Conservation (phyloP, 2,113 vertebrate genomes). For the Crotophaga sulcirostris region DNA sequence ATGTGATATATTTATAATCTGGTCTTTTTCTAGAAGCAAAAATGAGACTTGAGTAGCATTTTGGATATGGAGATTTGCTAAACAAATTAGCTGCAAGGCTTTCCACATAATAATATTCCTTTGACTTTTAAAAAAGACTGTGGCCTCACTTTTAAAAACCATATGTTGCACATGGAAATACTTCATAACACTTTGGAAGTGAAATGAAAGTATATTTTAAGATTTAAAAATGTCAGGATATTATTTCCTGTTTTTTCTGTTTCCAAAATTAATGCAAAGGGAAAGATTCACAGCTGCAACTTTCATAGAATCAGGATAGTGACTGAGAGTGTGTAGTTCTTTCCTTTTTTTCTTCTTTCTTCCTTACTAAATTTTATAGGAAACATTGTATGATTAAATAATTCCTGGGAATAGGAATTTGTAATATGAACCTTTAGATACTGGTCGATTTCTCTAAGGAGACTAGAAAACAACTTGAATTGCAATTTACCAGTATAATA, state of each 20-base stretch:
- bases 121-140: constrained; percentile 15
- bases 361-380: not conserved
- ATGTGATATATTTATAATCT: constrained; percentile 15
- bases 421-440: not conserved
- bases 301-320: not conserved
- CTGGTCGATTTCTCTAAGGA: not conserved
- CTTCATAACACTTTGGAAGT: constrained; percentile 1
- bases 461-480: not conserved
- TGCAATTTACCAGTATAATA: not conserved
- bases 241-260: not conserved
- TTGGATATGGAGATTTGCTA: constrained; percentile 5
- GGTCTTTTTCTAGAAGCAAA: constrained; percentile 15
- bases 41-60: not conserved
- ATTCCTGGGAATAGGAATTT: not conserved
- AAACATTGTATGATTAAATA: not conserved
- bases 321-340: not conserved
- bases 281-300: not conserved
- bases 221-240: constrained; percentile 35
- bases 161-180: constrained; percentile 30
- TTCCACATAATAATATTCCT: constrained; percentile 1
- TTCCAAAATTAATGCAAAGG: not conserved
- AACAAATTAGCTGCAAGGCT: not conserved
- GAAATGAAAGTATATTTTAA: constrained; percentile 35
- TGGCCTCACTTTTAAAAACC: constrained; percentile 9
- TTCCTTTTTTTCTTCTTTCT: not conserved